phyloP scores from a whole-genome alignment of 2,113 vertebrate genomes.

The Limanda limanda region DNA sequence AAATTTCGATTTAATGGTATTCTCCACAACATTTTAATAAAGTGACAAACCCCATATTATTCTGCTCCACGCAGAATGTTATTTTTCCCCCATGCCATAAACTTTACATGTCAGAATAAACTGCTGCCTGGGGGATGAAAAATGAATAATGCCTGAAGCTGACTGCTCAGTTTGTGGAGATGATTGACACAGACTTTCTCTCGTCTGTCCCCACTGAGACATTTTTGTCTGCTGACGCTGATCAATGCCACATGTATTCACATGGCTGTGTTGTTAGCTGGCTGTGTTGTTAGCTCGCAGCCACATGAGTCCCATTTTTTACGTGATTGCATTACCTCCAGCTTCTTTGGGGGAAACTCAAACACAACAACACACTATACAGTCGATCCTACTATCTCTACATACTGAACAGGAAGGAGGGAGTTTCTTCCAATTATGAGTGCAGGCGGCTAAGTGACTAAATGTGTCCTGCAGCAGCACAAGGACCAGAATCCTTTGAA shows the following conservation, averaged over 20 bases:
- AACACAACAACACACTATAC: slow-evolving; percentile 15
- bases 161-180: slow-evolving; percentile 36
- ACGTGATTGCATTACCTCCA: slow-evolving; percentile 71
- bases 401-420: background rate
- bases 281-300: slow-evolving; percentile 31
- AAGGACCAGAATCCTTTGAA: background rate
- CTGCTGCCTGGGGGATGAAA: slow-evolving; percentile 30
- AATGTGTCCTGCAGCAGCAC: background rate
- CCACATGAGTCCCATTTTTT: slow-evolving; percentile 70
- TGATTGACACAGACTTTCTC: slow-evolving; percentile 68
- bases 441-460: background rate
- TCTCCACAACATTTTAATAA: slow-evolving; percentile 8
- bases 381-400: slow-evolving; percentile 2
- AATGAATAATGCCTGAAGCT: slow-evolving; percentile 42
- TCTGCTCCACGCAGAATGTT: slow-evolving; percentile 9
- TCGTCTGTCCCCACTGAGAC: slow-evolving; percentile 48
- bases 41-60: background rate
- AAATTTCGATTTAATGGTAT: slow-evolving; percentile 8
- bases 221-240: slow-evolving; percentile 60
- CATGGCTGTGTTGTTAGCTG: slow-evolving; percentile 46
- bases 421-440: background rate
- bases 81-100: slow-evolving; percentile 30
- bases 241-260: slow-evolving; percentile 77
- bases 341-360: slow-evolving; percentile 15
- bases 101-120: slow-evolving; percentile 46